Percentiles rank a stretch among this genome's conserved stretches.
Conservation (phyloP, 2,888 invertebrate species). For the Lasioglossum calceatum region DNA sequence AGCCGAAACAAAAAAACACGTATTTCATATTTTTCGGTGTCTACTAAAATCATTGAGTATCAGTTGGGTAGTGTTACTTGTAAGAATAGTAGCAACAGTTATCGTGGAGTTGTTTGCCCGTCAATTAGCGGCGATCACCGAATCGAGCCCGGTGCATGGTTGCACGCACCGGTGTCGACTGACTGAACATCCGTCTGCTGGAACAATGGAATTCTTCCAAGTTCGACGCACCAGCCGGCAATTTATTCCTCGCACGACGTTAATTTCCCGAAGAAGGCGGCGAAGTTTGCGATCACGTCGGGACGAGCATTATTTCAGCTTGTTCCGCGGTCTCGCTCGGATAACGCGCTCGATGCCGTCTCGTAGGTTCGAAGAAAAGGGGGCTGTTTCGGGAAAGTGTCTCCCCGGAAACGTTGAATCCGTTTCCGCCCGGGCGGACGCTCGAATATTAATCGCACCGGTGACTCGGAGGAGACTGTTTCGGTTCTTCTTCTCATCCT, state of each 20-base stretch:
- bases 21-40: too few species aligned
- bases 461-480: constrained; percentile 48
- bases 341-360: constrained; percentile 16
- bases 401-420: not conserved
- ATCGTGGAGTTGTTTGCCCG: not conserved
- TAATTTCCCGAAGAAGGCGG: constrained; percentile 9
- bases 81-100: too few species aligned
- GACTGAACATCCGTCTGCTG: not conserved
- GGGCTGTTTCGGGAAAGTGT: constrained; percentile 39
- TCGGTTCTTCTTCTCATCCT: constrained; percentile 25
- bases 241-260: constrained; percentile 11
- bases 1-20: too few species aligned
- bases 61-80: too few species aligned
- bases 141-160: not conserved
- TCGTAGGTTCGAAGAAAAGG: not conserved
- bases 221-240: not conserved
- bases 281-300: not conserved
- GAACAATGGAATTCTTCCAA: constrained; percentile 30
- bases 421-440: constrained; percentile 74
- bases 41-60: too few species aligned
- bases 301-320: constrained; percentile 18
- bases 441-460: constrained; percentile 79
- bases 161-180: not conserved
- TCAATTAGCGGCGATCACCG: not conserved
- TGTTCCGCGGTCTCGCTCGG: not conserved